phyloP scores from a whole-genome alignment of 2,113 vertebrate genomes.

The Butastur rufipennis region DNA sequence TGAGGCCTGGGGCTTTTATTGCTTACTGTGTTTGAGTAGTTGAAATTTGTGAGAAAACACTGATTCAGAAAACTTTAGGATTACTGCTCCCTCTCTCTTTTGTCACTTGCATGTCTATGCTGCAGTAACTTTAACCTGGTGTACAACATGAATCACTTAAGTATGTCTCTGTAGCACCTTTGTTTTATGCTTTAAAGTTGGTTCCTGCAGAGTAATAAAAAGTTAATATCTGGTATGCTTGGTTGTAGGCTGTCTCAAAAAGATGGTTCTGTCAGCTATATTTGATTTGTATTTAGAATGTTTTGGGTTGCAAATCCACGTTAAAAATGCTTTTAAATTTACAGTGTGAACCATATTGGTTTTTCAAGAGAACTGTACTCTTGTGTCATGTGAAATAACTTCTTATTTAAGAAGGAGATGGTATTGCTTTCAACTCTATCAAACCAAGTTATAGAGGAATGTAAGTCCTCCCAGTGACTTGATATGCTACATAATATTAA shows the following conservation, averaged over 20 bases:
- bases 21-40: background rate
- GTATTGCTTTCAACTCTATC: background rate
- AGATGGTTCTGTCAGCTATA: slow-evolving; percentile 16
- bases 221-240: slow-evolving; percentile 9
- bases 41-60: background rate
- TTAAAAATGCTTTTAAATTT: slow-evolving; percentile 27
- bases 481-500: background rate
- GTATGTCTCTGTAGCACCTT: background rate
- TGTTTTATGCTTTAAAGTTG: background rate
- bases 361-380: background rate
- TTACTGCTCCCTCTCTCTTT: background rate
- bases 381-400: slow-evolving; percentile 3
- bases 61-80: background rate
- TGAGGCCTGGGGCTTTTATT: background rate
- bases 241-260: slow-evolving; percentile 7
- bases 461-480: slow-evolving; percentile 19
- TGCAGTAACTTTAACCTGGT: background rate
- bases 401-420: background rate
- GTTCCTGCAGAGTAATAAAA: background rate
- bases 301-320: slow-evolving; percentile 46
- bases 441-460: background rate
- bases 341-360: slow-evolving; percentile 31
- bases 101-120: background rate
- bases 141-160: background rate
- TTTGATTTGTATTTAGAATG: slow-evolving; percentile 44